phyloP scores from a whole-genome alignment of 2,888 invertebrate species.

The Conchocele bisecta region DNA sequence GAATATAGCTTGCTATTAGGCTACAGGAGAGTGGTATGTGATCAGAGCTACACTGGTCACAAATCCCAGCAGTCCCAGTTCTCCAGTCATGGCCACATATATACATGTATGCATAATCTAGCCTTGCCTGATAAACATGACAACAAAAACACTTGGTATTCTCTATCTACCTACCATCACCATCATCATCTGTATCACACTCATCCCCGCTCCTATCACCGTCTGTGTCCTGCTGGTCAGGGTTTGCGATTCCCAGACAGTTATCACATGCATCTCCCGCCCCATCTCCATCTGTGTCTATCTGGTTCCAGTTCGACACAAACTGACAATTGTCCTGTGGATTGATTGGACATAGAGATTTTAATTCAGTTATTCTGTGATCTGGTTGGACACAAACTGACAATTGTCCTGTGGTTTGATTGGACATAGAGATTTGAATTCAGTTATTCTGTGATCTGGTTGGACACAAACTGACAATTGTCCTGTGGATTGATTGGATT shows the following conservation, averaged over 20 bases:
- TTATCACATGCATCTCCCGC: constrained; percentile 69
- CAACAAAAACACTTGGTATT: too few species aligned
- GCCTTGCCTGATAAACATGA: too few species aligned
- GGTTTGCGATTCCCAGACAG: constrained; percentile 58
- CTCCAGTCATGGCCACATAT: too few species aligned
- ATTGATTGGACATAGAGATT: constrained; percentile 59
- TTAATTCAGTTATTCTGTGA: too few species aligned
- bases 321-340: constrained; percentile 61
- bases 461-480: too few species aligned
- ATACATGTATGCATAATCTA: too few species aligned
- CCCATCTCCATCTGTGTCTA: constrained; percentile 76
- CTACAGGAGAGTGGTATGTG: too few species aligned
- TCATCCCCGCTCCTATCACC: constrained; percentile 63
- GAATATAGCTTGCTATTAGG: too few species aligned
- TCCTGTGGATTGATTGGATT: too few species aligned
- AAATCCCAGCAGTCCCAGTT: too few species aligned
- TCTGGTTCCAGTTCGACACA: constrained; percentile 59
- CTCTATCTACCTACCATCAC: constrained; percentile 46
- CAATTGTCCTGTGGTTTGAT: constrained; percentile 64
- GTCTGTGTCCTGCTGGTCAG: constrained; percentile 76
- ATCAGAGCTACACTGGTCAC: too few species aligned
- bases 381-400: constrained; percentile 53
- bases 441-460: too few species aligned
- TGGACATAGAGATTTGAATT: constrained; percentile 54
- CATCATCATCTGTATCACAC: constrained; percentile 67